Base-by-base conservation (phyloP, 2,888 invertebrate species). In the Pachymerium ferrugineum region DNA sequence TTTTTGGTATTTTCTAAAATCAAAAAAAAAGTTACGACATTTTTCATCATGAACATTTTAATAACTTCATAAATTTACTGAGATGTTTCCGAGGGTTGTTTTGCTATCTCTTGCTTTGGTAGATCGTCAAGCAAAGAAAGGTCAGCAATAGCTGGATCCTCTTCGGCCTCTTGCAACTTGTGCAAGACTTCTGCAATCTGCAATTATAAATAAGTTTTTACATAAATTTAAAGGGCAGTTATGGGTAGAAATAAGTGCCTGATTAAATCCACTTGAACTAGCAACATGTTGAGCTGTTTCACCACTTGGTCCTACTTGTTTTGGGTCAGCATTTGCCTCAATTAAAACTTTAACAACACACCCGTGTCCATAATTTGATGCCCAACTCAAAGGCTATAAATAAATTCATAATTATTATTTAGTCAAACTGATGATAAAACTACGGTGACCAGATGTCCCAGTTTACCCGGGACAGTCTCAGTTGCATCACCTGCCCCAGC, bases 321-420 rank as follows among this genome's bases (percentile, higher is more conserved):
- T 77, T 0, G 77, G 74, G 74, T 82, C 79, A 30, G 80, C 81
- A n/a, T 78, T 78, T 14, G 73, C 72, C n/a, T 80, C 78, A 25
- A 83, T 72, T 54, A 84, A 76, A 62, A 79, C 74, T 70, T 78
- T 76, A 22, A 82, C 80, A 12, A 81, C 79, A 19, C 77, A 77
- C 25, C 77, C 79, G 75, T 81, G 78, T 4, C 80, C 80, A 72
- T 80, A 78, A 47, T 80, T 79, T 0, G 81, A 80, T 22, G 83
- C 82, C 81, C 81, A 83, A 31, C 81, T 81, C 70, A 83, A 74
- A 16, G 82, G 80, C 82, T 82, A 75, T 47, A 72, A 30, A 28
- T 33, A 68, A 54, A 68, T 1, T 3, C 70, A 29, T 12, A 14
- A 67, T 12, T 35, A 35, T 12, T 12, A 35, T 35, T 12, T 35